These are phyloP conservation scores for Hippocampus guttulatus DNA, from an alignment of 2,113 vertebrate species.

Conservation along the genomic window DNA sequence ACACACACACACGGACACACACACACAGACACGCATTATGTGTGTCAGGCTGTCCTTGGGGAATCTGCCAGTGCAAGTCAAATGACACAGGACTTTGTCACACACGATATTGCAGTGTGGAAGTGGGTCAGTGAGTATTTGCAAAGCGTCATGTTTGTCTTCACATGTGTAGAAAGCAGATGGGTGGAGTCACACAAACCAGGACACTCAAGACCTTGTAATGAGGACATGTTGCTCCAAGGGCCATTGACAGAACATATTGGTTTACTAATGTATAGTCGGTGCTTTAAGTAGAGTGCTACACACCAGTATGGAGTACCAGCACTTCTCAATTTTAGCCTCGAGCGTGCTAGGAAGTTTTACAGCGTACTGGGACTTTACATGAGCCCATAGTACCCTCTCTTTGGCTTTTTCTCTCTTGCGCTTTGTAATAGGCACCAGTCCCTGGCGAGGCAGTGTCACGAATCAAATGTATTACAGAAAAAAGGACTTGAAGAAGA, in stretches of 20 bases:
- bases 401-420: too few relatives aligned
- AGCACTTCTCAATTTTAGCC: too few relatives aligned
- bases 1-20: slow-evolving; percentile 1
- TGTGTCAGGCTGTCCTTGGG: slow-evolving; percentile 6
- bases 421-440: too few relatives aligned
- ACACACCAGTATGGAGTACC: too few relatives aligned
- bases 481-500: too few relatives aligned
- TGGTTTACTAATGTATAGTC: background rate
- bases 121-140: slow-evolving; percentile 52
- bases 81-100: slow-evolving; percentile 43
- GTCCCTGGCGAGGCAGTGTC: too few relatives aligned
- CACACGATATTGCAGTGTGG: slow-evolving; percentile 30
- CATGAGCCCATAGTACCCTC: too few relatives aligned
- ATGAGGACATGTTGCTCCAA: slow-evolving; percentile 3
- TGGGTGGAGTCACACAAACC: slow-evolving; percentile 33
- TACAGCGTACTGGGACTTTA: too few relatives aligned
- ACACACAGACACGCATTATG: background rate
- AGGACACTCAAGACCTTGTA: slow-evolving; percentile 15
- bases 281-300: background rate
- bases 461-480: too few relatives aligned
- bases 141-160: slow-evolving; percentile 40
- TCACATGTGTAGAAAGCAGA: slow-evolving; percentile 27
- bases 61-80: slow-evolving; percentile 11
- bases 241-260: background rate
- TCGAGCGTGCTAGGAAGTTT: too few relatives aligned